Conservation (phyloP, 1,140 invertebrate species). For the Penaeus vannamei region DNA sequence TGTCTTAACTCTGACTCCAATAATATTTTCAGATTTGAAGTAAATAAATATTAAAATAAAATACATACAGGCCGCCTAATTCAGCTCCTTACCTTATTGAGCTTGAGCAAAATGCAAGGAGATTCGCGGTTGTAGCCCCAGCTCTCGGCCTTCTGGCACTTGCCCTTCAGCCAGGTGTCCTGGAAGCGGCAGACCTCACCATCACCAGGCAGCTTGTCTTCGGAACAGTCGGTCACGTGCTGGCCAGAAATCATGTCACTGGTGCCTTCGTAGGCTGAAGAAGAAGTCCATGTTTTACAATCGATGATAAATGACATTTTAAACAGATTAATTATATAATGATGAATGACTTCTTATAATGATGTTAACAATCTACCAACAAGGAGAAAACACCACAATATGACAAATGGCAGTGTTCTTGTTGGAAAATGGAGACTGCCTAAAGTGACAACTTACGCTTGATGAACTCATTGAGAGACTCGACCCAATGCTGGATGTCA, state of each 20-base stretch:
- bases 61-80: slow-evolving; percentile 32
- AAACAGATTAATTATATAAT: too few relatives aligned
- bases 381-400: background rate
- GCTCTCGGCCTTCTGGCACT: slow-evolving; percentile 79
- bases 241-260: slow-evolving; percentile 70
- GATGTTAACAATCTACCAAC: background rate
- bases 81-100: slow-evolving; percentile 80
- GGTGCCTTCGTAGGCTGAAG: slow-evolving; percentile 79
- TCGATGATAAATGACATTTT: slow-evolving; percentile 27
- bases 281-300: slow-evolving; percentile 34
- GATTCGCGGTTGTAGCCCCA: slow-evolving; percentile 83
- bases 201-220: slow-evolving; percentile 76
- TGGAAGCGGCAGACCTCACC: slow-evolving; percentile 81
- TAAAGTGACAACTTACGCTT: slow-evolving; percentile 76
- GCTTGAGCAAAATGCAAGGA: slow-evolving; percentile 87
- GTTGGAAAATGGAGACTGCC: background rate
- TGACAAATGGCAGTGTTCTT: background rate
- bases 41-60: background rate
- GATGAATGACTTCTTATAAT: too few relatives aligned
- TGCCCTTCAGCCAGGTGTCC: slow-evolving; percentile 77
- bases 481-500: slow-evolving; percentile 70
- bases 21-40: background rate
- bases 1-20: too few relatives aligned
- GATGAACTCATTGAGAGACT: slow-evolving; percentile 74
- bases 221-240: slow-evolving; percentile 76